Conservation (phyloP, 2,113 vertebrate species). For the Choloepus hoffmanni region DNA sequence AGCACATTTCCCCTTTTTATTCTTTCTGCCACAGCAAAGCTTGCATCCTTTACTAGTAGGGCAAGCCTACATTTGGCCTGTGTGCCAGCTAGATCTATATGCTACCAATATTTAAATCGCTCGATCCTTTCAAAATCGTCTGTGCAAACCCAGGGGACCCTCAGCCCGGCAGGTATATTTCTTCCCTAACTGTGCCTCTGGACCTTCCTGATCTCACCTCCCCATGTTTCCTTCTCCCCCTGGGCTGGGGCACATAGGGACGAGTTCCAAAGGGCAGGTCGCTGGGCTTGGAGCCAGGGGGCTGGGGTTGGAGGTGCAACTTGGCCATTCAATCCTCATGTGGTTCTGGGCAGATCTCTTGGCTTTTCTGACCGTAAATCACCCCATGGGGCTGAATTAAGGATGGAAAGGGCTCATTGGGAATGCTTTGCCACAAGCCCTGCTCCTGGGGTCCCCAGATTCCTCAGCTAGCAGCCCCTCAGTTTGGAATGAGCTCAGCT, state of each 20-base stretch:
- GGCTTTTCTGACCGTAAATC: background rate
- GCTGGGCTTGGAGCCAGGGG: background rate
- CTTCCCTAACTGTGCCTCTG: background rate
- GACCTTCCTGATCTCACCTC: background rate
- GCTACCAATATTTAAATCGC: background rate
- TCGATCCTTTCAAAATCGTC: background rate
- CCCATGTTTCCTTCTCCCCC: background rate
- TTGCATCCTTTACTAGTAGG: background rate
- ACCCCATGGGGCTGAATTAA: background rate
- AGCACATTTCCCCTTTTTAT: background rate
- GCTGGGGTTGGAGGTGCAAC: background rate
- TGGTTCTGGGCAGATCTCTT: constrained; percentile 21
- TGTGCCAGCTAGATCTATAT: background rate
- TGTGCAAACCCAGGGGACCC: background rate
- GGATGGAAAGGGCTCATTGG: background rate
- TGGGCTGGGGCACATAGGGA: background rate
- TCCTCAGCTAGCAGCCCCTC: background rate
- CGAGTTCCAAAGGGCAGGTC: background rate
- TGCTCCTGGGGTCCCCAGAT: background rate
- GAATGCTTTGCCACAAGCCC: background rate
- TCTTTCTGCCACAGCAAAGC: background rate
- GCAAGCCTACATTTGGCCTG: background rate
- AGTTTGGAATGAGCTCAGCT: no score
- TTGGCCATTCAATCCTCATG: background rate
- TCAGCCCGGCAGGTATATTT: background rate